Percentiles rank a stretch among this genome's conserved stretches.
These are phyloP conservation scores for Acanthiza pusilla DNA, from an alignment of 2,797 vertebrate species.

Conservation along the genomic window DNA sequence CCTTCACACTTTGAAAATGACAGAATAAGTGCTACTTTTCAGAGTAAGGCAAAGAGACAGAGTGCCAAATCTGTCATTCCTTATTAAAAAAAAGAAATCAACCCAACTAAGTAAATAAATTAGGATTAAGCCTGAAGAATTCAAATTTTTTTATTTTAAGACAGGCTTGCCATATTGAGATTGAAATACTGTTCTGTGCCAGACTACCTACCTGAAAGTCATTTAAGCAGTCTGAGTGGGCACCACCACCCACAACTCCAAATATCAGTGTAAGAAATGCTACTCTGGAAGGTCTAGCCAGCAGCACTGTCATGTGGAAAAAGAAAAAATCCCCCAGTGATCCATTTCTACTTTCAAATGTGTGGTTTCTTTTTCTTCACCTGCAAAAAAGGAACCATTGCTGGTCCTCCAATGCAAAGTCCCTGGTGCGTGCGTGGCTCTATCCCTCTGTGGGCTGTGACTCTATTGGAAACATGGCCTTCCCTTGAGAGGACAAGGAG, in stretches of 20 bases:
- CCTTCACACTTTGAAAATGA: neutral
- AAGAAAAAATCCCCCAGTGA: fast-evolving
- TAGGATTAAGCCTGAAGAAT: neutral
- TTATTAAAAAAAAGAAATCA: neutral
- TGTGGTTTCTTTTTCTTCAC: neutral
- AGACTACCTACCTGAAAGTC: neutral
- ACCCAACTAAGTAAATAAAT: neutral
- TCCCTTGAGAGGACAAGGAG: neutral
- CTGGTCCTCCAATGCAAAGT: neutral
- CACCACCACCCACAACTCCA: neutral
- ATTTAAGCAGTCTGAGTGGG: neutral
- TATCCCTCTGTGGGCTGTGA: neutral
- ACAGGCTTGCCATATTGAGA: neutral
- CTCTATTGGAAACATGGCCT: fast-evolving
- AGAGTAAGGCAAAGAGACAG: neutral
- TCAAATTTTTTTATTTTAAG: neutral
- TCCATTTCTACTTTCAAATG: neutral
- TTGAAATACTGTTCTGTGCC: neutral
- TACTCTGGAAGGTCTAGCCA: neutral
- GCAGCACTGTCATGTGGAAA: neutral
- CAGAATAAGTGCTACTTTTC: neutral
- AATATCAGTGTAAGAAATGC: neutral
- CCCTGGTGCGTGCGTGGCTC: fast-evolving
- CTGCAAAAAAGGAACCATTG: neutral
- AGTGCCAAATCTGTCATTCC: neutral